Evolutionary conservation across 2,888 invertebrate genomes (phyloP).

Genomic region (Microplitis manilae): DNA sequence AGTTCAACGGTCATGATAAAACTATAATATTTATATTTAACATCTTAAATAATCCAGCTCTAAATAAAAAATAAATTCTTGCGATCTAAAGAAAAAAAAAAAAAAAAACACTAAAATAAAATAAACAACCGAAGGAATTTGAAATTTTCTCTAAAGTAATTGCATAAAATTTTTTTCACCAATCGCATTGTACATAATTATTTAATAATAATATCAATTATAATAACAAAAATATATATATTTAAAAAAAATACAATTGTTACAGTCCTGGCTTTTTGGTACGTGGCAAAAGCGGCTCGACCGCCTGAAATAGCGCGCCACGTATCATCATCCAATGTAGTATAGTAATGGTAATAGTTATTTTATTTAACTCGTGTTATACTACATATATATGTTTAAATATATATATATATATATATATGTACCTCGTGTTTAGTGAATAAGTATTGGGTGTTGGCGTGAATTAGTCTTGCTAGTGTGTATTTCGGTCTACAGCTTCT

Average conservation of each 20-base stretch:
- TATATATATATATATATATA: background rate
- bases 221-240: too few species aligned
- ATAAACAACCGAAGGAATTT: too few species aligned
- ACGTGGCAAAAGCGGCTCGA: constrained; percentile 58
- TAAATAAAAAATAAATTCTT: too few species aligned
- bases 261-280: constrained; percentile 59
- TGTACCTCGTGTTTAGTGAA: constrained; percentile 16
- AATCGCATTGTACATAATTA: background rate
- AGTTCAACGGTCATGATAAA: constrained; percentile 37
- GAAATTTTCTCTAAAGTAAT: too few species aligned
- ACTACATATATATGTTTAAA: background rate
- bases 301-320: constrained; percentile 67
- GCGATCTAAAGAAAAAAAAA: background rate
- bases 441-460: constrained; percentile 55
- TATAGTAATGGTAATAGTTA: constrained; percentile 14
- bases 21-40: background rate
- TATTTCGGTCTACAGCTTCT: constrained; percentile 64
- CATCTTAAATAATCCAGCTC: too few species aligned
- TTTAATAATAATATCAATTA: too few species aligned
- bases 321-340: constrained; percentile 47
- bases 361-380: constrained; percentile 11
- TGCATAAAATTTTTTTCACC: background rate
- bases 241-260: constrained; percentile 16
- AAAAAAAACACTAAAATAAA: too few species aligned
- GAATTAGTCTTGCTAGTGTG: constrained; percentile 63